phyloP scores from a whole-genome alignment of 2,113 vertebrate genomes.

The Meles meles region DNA sequence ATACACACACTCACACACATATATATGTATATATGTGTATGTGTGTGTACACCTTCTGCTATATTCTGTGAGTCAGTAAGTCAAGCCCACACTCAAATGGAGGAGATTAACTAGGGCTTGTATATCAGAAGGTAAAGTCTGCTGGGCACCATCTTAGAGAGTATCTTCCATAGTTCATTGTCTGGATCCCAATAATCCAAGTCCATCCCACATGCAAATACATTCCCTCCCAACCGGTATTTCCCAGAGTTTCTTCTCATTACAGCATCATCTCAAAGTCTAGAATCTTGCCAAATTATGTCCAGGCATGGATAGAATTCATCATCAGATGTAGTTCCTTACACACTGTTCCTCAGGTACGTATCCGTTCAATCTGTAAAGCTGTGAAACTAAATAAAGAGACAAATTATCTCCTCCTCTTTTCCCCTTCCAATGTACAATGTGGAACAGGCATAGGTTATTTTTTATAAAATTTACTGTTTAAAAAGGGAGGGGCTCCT shows the following conservation, averaged over 20 bases:
- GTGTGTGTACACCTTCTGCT: neutral
- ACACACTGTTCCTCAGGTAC: neutral
- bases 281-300: neutral
- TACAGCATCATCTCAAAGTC: neutral
- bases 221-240: neutral
- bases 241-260: neutral
- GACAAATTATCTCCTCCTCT: neutral
- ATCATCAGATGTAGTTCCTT: neutral
- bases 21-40: neutral
- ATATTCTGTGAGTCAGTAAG: neutral
- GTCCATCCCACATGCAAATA: neutral
- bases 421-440: neutral
- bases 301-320: neutral
- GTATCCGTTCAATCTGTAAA: neutral
- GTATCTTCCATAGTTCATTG: neutral
- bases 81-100: neutral
- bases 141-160: neutral
- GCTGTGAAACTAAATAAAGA: neutral
- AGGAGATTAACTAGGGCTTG: neutral
- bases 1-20: too few relatives aligned
- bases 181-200: neutral
- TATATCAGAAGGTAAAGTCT: neutral
- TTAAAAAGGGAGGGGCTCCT: neutral
- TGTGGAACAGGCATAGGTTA: neutral
- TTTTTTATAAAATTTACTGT: neutral